Base-by-base conservation (phyloP, 92 coral and sea anemone species). In the Montipora capitata region DNA sequence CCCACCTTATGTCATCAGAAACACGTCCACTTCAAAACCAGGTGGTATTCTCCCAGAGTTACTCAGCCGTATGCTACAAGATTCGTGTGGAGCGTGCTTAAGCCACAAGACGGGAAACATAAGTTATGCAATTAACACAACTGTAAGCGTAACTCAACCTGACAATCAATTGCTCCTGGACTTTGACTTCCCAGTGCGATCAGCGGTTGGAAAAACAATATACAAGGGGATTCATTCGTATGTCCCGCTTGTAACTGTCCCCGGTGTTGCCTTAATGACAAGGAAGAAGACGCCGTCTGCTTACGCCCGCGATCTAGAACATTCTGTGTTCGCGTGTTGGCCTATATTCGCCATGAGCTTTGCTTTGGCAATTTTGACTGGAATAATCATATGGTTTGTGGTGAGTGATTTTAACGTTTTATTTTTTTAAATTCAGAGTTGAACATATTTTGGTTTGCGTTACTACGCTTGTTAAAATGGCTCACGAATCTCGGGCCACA, bases 201-300 rank as follows among this genome's bases (percentile, higher is more conserved):
- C 79, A 12, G 79, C 87, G 4, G 71, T 83, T 41, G 87, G 79
- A 3, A 48, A 42, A 17, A 76, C 79, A 4, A 85, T 63, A 14
- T 85, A 85, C 89, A 57, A 56, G 40, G 89, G 89, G 3, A n/a
- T 61, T 14, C 38, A 76, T n/a, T 5, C 74, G 0, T 95, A 92
- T 42, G 77, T 95, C 17, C 96, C 98, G 0, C 84, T 95, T 48
- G 72, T 92, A 2, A 93, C 94, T 14, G 93, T 95, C 0, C 98
- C 98, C 56, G 98, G 98, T 13, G 94, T 95, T 42, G 98, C 95
- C 4, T 68, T 92, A 79, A 59, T 95, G 62, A 90, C 98, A 12
- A 78, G 86, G 35, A 89, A 82, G 72, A 90, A 80, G 83, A 70
- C 90, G 12, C 79, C 91, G 2, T 57, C 82, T 18, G 94, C 45